Evolutionary conservation across 2,888 invertebrate species (phyloP), one percentile per base, ranked within the genome.

Genomic region (Loripinus fragilis): DNA sequence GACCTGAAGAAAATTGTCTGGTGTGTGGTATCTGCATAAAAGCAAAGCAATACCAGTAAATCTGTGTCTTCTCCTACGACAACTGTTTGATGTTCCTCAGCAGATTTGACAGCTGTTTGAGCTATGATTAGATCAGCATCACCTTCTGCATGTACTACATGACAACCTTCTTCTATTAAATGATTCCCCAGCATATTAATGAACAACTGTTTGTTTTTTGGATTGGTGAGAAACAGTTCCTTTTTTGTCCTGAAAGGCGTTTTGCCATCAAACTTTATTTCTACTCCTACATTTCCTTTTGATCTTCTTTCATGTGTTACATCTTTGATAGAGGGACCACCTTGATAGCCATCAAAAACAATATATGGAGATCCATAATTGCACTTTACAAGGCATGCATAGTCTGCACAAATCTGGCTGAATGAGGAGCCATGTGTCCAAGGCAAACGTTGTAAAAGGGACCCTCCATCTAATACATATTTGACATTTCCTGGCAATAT

Each of bases 71-170:
- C 60, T 8, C 42, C 71, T n/a, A 71, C 12, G 33, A 71, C 8
- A 28, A 28, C 7, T 3, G 55, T 55, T 12, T 55, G 8, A 55
- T 3, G 8, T 2, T 12, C 28, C 23, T 25, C 8, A 17, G 55
- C 55, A 28, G 17, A 25, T 1, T 55, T 28, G 8, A 55, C 55
- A 25, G 85, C 83, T 48, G 86, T 88, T 35, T 81, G n/a, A 0
- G 75, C 86, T 73, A 89, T 87, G 10, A 84, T 45, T 10, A 84
- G 10, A 76, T 89, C 86, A 28, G 88, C 88, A 80, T 88, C 88
- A 23, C 75, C 80, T 2, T n/a, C 35, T 41, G 88, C 85, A 73
- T 88, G 81, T 20, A 64, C 12, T 12, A 79, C 73, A 17, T 35
- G 64, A 38, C 71, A 74, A 23, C 76, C 82, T 10, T 41, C 38